These are phyloP conservation scores for Phorcus lineatus DNA, from an alignment of 2,888 invertebrate genomes.

Conservation along the genomic window DNA sequence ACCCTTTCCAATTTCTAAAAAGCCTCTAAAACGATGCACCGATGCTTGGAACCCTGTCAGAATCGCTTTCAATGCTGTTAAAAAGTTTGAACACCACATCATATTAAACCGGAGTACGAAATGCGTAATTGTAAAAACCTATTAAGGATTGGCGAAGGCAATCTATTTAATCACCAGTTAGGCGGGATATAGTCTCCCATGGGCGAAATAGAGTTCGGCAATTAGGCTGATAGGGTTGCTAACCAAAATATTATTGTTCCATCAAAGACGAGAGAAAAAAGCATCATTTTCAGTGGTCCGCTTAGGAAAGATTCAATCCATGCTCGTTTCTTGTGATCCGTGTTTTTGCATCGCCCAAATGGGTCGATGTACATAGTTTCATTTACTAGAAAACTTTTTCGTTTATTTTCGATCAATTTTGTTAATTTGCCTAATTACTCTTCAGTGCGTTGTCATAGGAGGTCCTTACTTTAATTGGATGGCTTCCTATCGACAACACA, in stretches of 20 bases:
- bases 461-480: conserved; percentile 2
- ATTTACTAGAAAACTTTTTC: conserved; percentile 7
- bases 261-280: conserved; percentile 5
- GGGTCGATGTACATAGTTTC: conserved; percentile 8
- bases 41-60: background rate
- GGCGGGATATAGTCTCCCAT: conserved; percentile 3
- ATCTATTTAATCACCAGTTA: background rate
- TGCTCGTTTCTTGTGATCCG: background rate
- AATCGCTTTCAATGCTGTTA: background rate
- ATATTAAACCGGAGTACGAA: background rate
- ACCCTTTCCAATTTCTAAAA: background rate
- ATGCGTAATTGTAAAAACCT: conserved; percentile 7
- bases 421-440: conserved; percentile 10
- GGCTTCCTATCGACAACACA: background rate
- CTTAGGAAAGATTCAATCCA: background rate
- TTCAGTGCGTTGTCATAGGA: background rate
- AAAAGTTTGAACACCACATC: background rate
- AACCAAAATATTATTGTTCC: conserved; percentile 13
- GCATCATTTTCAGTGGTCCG: background rate
- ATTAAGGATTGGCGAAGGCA: background rate
- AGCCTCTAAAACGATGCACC: background rate
- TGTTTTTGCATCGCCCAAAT: background rate
- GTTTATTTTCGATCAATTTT: conserved; percentile 15
- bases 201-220: conserved; percentile 10
- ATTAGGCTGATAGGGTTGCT: conserved; percentile 5